Conservation (phyloP, 2,113 vertebrate species). For the Triplophysa siluroides region DNA sequence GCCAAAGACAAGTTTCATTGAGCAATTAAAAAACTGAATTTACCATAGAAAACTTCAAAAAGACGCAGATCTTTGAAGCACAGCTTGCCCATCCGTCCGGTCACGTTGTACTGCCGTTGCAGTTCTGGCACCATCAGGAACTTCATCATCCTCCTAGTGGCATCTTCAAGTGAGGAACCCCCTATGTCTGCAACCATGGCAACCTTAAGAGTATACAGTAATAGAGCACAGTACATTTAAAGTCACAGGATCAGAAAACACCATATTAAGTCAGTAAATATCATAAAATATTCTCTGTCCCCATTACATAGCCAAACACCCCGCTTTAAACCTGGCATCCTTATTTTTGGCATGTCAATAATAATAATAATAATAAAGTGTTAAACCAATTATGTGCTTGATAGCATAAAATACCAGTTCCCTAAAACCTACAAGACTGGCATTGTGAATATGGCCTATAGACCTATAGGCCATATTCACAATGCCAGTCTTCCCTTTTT, state of each 20-base stretch:
- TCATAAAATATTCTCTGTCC: neutral
- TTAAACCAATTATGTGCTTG: no score
- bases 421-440: no score
- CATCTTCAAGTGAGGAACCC: conserved; percentile 11
- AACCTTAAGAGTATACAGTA: neutral
- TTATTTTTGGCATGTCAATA: no score
- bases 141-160: conserved; percentile 5
- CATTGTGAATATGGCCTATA: no score
- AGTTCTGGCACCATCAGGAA: neutral
- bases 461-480: no score
- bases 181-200: conserved; percentile 3
- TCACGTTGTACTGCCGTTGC: neutral
- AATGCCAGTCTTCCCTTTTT: no score
- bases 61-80: neutral
- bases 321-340: no score
- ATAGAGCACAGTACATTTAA: neutral
- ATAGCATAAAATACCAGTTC: no score
- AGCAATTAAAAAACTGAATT: neutral
- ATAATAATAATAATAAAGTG: no score
- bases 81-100: neutral
- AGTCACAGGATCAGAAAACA: neutral
- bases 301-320: neutral
- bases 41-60: neutral
- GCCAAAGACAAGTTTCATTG: conserved; percentile 15
- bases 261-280: neutral